Evolutionary conservation across 1,140 invertebrate genomes (phyloP), one percentile per base, ranked within the genome.

Genomic region (Drosophila arawakana): DNA sequence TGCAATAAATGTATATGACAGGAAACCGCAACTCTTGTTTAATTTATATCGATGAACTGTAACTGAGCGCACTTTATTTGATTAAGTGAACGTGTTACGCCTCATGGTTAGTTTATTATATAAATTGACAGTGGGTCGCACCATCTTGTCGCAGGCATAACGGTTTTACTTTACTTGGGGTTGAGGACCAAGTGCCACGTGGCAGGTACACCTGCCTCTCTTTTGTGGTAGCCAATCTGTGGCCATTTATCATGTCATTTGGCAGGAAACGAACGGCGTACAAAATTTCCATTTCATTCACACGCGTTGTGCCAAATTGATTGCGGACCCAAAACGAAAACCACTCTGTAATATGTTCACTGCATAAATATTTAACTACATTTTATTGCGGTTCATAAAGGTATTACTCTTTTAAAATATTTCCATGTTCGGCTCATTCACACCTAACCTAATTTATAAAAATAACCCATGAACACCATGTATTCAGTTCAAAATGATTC

Each of bases 191-290:
- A 35, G 54, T 46, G 82, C 41, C 82, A 86, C 82, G 82, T 85
- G 82, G 74, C 81, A 37, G 55, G n/a, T 61, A 71, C 78, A 74
- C 78, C 78, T 80, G 74, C 21, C 77, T 54, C 65, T 70, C 44
- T 84, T 59, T 59, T 71, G 67, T 46, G 65, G 60, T 63, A 43
- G 15, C 18, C 54, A 30, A 50, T 13, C 67, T 46, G 47, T 66
- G 70, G 66, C 68, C 49, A 86, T 85, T 85, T 78, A 76, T 85
- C 82, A 85, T 85, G 82, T 62, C 67, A 52, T 65, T 61, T 44
- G 15, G 54, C 34, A 41, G 39, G 34, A 30, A 34, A 10, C n/a
- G 13, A 37, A 39, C 49, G 34, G 18, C 57, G 35, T 49, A 73
- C 75, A 78, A 68, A 63, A 63, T 73, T 78, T 69, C 15, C 58